These are phyloP conservation scores for Chloromyia formosa DNA, from an alignment of 2,888 invertebrate species.

Conservation along the genomic window DNA sequence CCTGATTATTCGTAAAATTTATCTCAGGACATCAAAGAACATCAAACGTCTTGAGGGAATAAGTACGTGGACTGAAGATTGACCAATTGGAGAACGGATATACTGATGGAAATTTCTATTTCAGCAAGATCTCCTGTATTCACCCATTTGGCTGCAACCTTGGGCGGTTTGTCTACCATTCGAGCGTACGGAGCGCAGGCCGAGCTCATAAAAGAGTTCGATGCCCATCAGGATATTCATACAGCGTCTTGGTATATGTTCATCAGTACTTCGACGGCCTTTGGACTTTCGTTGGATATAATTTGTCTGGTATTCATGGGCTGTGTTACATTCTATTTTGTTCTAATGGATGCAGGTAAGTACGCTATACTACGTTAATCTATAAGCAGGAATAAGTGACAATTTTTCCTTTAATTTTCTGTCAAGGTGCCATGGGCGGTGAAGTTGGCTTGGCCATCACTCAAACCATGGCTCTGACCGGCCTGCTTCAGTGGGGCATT, in stretches of 20 bases:
- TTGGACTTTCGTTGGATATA: slow-evolving; percentile 73
- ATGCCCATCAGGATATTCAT: slow-evolving; percentile 70
- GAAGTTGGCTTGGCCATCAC: slow-evolving; percentile 68
- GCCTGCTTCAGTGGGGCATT: slow-evolving; percentile 75
- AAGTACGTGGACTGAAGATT: slow-evolving; percentile 63
- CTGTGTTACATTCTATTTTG: slow-evolving; percentile 72
- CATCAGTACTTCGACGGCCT: slow-evolving; percentile 70
- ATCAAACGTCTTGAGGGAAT: slow-evolving; percentile 73
- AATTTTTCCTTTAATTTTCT: not conserved
- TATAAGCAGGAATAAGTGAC: not conserved
- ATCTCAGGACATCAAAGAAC: slow-evolving; percentile 74
- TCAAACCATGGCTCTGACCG: slow-evolving; percentile 65
- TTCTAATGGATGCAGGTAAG: slow-evolving; percentile 56
- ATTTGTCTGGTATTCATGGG: slow-evolving; percentile 72
- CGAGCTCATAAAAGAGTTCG: slow-evolving; percentile 71
- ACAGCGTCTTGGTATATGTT: slow-evolving; percentile 74
- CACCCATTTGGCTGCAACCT: slow-evolving; percentile 77
- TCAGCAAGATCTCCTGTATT: slow-evolving; percentile 83
- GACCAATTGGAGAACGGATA: not conserved
- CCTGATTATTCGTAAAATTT: slow-evolving; percentile 69
- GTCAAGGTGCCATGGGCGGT: slow-evolving; percentile 57
- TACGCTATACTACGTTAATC: not conserved
- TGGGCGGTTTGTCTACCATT: slow-evolving; percentile 79
- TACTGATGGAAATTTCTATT: slow-evolving; percentile 40
- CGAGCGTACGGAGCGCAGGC: slow-evolving; percentile 74